These are phyloP conservation scores for Herminia tarsipennalis DNA, from an alignment of 2,888 invertebrate species.

Conservation along the genomic window DNA sequence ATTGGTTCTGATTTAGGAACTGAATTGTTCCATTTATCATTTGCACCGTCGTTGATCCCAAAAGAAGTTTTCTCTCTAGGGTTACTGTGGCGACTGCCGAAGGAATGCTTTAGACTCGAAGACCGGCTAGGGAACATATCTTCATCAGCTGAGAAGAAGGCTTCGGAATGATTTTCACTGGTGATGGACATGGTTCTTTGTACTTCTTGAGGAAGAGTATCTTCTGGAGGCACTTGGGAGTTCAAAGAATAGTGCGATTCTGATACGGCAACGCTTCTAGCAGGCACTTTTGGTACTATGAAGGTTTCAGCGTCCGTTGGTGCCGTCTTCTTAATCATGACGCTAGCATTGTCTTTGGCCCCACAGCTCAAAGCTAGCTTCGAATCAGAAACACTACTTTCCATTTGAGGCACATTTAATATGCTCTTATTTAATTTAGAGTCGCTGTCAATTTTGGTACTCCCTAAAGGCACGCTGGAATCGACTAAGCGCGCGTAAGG, in stretches of 20 bases:
- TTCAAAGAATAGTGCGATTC: constrained; percentile 89
- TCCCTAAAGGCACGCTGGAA: constrained; percentile 83
- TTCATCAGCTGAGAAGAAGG: constrained; percentile 97
- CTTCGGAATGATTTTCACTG: constrained; percentile 96
- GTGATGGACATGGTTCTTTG: constrained; percentile 95
- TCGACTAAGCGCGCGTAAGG: constrained; percentile 93
- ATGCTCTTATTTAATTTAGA: constrained; percentile 87
- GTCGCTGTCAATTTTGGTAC: constrained; percentile 89
- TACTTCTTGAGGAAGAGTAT: constrained; percentile 86
- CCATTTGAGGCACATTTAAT: constrained; percentile 86
- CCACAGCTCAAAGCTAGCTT: constrained; percentile 93
- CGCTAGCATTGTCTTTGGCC: constrained; percentile 77
- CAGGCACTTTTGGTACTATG: constrained; percentile 72
- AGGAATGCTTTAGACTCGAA: constrained; percentile 88
- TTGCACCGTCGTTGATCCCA: constrained; percentile 74
- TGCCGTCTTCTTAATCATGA: constrained; percentile 58
- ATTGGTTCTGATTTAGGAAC: constrained; percentile 66
- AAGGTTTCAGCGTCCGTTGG: constrained; percentile 63
- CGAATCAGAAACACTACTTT: constrained; percentile 95
- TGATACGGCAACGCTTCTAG: constrained; percentile 85
- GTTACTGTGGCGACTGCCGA: constrained; percentile 78
- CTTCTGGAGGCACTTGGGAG: constrained; percentile 85
- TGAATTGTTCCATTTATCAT: constrained; percentile 74
- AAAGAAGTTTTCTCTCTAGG: constrained; percentile 85
- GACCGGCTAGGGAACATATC: constrained; percentile 90